Percentiles rank a stretch among this genome's conserved stretches.
These are phyloP conservation scores for Lasioglossum baleicum DNA, from an alignment of 1,140 invertebrate species.

Conservation along the genomic window DNA sequence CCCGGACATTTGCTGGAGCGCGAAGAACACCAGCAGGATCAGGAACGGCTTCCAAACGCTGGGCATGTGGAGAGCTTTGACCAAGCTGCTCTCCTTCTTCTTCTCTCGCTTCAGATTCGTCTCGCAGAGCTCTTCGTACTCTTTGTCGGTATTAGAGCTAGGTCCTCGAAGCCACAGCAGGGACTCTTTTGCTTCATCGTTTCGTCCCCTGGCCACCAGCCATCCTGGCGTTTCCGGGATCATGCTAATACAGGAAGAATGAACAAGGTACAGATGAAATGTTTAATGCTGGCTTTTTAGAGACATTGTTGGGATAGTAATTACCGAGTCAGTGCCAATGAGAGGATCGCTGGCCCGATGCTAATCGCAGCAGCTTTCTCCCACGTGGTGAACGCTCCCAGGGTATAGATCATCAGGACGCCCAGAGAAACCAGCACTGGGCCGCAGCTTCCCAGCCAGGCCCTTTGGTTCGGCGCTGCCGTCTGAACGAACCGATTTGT, in stretches of 20 bases:
- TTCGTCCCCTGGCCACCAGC: constrained; percentile 82
- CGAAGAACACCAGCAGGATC: constrained; percentile 83
- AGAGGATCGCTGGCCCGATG: constrained; percentile 81
- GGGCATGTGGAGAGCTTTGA: constrained; percentile 61
- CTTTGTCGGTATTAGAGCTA: constrained; percentile 66
- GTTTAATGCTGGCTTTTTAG: no score
- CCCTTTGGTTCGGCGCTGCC: constrained; percentile 74
- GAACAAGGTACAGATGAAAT: no score
- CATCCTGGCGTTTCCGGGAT: constrained; percentile 87
- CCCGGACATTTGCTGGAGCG: constrained; percentile 86
- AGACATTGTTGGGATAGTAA: background rate
- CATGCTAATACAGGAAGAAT: constrained; percentile 68
- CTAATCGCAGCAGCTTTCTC: constrained; percentile 83
- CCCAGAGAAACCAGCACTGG: constrained; percentile 84
- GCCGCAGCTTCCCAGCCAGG: constrained; percentile 78
- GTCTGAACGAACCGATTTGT: constrained; percentile 48
- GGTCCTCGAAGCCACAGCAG: constrained; percentile 85
- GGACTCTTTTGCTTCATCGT: constrained; percentile 83
- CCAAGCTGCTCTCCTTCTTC: constrained; percentile 36
- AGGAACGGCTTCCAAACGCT: constrained; percentile 84
- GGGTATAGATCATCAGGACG: constrained; percentile 83
- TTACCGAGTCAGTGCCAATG: constrained; percentile 72
- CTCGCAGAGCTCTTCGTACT: constrained; percentile 62
- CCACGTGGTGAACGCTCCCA: constrained; percentile 84
- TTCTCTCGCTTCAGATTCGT: constrained; percentile 49